These are phyloP conservation scores for Gryon sp. DNA, from an alignment of 1,140 invertebrate species.

Conservation along the genomic window DNA sequence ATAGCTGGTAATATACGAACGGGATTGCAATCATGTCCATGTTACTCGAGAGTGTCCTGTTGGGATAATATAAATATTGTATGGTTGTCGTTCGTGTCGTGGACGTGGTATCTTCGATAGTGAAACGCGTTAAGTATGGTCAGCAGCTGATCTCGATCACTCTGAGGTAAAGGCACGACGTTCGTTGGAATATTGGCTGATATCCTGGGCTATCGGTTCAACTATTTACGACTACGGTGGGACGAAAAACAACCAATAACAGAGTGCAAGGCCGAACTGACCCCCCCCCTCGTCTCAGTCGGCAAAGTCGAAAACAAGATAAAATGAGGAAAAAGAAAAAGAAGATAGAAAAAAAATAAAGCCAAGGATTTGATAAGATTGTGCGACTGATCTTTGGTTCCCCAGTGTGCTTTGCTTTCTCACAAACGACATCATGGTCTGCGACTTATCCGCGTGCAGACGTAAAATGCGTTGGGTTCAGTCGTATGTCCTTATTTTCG, in stretches of 20 bases:
- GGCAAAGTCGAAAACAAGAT: constrained; percentile 26
- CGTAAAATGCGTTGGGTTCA: constrained; percentile 62
- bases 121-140: constrained; percentile 20
- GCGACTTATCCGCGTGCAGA: constrained; percentile 68
- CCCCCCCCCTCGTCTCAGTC: constrained; percentile 41
- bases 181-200: constrained; percentile 71
- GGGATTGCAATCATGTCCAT: constrained; percentile 78
- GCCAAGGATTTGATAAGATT: constrained; percentile 72
- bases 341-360: no score
- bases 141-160: constrained; percentile 41
- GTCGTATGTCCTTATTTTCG: constrained; percentile 70
- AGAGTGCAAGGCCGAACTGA: constrained; percentile 18
- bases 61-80: constrained; percentile 79
- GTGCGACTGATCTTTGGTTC: constrained; percentile 69
- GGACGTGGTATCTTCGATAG: constrained; percentile 50
- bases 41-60: constrained; percentile 75
- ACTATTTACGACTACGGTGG: constrained; percentile 73
- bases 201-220: constrained; percentile 70
- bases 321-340: constrained; percentile 41
- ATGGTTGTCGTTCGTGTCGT: constrained; percentile 65
- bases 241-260: constrained; percentile 15
- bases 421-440: constrained; percentile 56
- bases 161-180: constrained; percentile 38
- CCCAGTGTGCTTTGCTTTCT: constrained; percentile 73
- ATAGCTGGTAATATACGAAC: constrained; percentile 75